A percentile compares a stretch with the other conserved stretches of the same genome.
Evolutionary conservation across 2,113 vertebrate genomes (phyloP).

Genomic region (Rhineura floridana): DNA sequence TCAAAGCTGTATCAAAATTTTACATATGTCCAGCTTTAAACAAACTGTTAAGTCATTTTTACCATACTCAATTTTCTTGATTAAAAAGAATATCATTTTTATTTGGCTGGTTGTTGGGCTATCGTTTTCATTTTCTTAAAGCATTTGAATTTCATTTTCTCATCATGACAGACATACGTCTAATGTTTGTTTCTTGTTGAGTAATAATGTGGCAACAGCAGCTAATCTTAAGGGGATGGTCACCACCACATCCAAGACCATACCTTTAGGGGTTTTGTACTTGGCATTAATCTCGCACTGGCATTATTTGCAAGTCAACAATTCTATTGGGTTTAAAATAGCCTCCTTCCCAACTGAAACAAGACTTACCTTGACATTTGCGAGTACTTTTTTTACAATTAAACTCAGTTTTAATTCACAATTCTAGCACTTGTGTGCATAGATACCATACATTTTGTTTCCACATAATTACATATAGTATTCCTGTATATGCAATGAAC

Average conservation of each 20-base stretch:
- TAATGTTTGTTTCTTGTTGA: constrained; percentile 24
- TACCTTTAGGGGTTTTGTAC: constrained; percentile 51
- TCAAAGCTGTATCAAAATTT: background rate
- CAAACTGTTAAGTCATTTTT: background rate
- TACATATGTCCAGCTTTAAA: background rate
- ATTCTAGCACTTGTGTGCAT: background rate
- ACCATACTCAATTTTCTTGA: constrained; percentile 10
- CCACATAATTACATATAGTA: background rate
- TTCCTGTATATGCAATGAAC: background rate
- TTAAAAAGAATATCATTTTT: constrained; percentile 15
- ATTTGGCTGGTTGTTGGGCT: background rate
- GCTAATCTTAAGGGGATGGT: constrained; percentile 51
- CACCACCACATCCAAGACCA: constrained; percentile 52
- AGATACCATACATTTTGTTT: background rate
- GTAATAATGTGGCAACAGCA: constrained; percentile 58
- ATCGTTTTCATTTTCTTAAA: constrained; percentile 23
- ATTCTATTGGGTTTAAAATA: background rate
- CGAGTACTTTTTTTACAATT: background rate
- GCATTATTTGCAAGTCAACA: constrained; percentile 10
- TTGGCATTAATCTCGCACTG: constrained; percentile 51
- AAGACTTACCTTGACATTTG: background rate
- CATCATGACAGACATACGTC: constrained; percentile 31
- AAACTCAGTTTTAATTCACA: background rate
- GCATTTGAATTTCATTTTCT: constrained; percentile 5
- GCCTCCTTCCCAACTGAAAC: background rate